phyloP scores from a whole-genome alignment of 1,140 invertebrate species.

The Carposina sasakii region DNA sequence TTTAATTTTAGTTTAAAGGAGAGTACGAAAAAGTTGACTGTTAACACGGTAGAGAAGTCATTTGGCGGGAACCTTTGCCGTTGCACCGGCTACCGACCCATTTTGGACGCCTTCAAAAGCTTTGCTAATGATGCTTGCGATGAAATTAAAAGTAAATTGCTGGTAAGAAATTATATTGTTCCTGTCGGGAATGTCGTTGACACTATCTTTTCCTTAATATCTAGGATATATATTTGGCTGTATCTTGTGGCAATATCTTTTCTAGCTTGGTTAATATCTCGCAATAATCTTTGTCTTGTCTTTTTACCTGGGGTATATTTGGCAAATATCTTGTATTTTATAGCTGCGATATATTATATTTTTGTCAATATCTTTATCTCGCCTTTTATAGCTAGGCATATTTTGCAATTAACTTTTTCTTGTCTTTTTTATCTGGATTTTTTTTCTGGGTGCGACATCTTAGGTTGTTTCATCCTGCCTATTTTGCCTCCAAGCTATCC shows the following conservation, averaged over 20 bases:
- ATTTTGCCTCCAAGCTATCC: no score
- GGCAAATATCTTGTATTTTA: not conserved
- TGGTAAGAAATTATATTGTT: conserved; percentile 21
- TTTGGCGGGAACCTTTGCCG: conserved; percentile 89
- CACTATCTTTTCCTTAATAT: no score
- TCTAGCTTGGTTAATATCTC: not conserved
- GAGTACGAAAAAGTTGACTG: conserved; percentile 58
- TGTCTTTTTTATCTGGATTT: no score
- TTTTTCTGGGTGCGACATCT: no score
- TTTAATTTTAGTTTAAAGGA: conserved; percentile 35
- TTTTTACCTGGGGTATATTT: not conserved
- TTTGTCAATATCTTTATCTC: no score
- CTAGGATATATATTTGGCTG: not conserved
- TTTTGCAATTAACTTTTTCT: no score
- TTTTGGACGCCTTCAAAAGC: conserved; percentile 86
- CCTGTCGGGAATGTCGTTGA: conserved; percentile 3
- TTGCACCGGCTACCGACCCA: conserved; percentile 91
- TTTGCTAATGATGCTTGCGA: conserved; percentile 76
- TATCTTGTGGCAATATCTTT: not conserved
- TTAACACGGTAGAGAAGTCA: conserved; percentile 80
- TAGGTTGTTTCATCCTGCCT: no score
- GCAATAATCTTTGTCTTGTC: not conserved
- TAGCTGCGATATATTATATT: not conserved
- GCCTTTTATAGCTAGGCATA: no score
- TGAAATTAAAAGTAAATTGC: conserved; percentile 61